These are phyloP conservation scores for Andrena cerasifolii DNA, from an alignment of 1,140 invertebrate species.

Conservation along the genomic window DNA sequence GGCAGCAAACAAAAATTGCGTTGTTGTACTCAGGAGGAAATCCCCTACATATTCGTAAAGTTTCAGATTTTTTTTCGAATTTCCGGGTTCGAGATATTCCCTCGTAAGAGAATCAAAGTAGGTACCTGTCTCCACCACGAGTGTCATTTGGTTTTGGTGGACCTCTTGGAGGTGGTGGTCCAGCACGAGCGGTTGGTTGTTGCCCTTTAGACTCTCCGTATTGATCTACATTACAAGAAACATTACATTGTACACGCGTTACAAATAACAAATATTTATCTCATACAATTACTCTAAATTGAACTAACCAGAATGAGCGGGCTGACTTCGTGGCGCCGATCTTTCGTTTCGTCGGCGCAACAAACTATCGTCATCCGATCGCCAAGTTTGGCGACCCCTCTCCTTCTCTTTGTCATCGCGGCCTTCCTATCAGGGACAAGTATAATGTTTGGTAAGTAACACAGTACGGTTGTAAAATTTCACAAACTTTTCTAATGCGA, in stretches of 20 bases:
- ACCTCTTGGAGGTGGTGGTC: slow-evolving; percentile 21
- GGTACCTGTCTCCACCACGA: slow-evolving; percentile 65
- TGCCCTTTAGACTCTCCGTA: slow-evolving; percentile 68
- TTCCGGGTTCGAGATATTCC: too few species aligned
- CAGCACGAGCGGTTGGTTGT: slow-evolving; percentile 56
- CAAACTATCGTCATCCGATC: slow-evolving; percentile 61
- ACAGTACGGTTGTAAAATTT: too few species aligned
- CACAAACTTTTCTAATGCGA: neutral
- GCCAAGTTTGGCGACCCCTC: slow-evolving; percentile 62
- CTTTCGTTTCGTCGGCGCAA: slow-evolving; percentile 53
- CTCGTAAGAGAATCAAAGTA: too few species aligned
- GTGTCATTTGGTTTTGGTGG: slow-evolving; percentile 56
- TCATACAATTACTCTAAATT: neutral
- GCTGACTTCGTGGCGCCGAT: slow-evolving; percentile 57
- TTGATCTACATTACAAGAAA: slow-evolving; percentile 59
- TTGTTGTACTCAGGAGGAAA: too few species aligned
- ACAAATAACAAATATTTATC: neutral
- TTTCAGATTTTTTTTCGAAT: too few species aligned
- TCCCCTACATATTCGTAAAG: too few species aligned
- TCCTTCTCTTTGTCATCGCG: slow-evolving; percentile 73
- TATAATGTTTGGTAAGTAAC: neutral
- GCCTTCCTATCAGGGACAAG: slow-evolving; percentile 68
- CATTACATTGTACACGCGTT: neutral
- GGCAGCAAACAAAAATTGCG: too few species aligned
- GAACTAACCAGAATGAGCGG: slow-evolving; percentile 68